Conservation (phyloP, 2,888 invertebrate genomes). For the Megalurothrips usitatus region DNA sequence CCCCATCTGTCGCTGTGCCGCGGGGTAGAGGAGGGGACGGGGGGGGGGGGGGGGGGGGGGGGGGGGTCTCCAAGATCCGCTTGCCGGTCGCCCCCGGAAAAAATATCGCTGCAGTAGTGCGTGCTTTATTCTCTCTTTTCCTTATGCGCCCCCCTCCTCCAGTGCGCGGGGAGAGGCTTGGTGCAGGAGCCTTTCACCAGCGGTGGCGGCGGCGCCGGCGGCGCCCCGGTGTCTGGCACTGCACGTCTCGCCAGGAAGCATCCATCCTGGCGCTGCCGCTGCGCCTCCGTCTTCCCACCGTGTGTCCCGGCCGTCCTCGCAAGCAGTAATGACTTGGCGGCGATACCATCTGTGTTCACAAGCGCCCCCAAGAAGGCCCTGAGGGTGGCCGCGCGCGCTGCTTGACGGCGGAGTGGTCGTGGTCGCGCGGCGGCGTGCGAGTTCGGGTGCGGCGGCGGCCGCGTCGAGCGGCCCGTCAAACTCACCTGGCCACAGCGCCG, state of each 20-base stretch:
- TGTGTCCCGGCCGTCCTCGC: background rate
- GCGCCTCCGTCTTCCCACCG: too few species aligned
- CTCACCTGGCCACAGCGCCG: background rate
- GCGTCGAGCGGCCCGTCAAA: background rate
- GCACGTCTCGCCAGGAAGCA: too few species aligned
- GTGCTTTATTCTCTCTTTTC: background rate
- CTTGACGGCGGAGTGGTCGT: too few species aligned
- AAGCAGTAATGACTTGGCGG: background rate
- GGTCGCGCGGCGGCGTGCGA: background rate
- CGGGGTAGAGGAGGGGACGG: too few species aligned
- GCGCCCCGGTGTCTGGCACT: too few species aligned
- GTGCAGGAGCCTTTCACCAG: too few species aligned
- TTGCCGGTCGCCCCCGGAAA: background rate
- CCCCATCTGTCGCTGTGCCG: too few species aligned
- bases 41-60: too few species aligned
- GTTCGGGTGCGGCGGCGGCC: background rate
- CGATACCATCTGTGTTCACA: slow-evolving; percentile 5
- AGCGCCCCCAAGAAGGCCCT: background rate
- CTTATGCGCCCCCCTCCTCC: background rate
- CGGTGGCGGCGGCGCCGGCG: too few species aligned
- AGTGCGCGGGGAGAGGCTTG: background rate
- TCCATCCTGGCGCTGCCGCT: too few species aligned
- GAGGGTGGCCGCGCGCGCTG: background rate
- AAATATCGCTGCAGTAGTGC: background rate
- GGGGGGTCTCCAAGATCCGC: background rate